Conservation (phyloP, 2,113 vertebrate species). For the Tamias sibiricus region DNA sequence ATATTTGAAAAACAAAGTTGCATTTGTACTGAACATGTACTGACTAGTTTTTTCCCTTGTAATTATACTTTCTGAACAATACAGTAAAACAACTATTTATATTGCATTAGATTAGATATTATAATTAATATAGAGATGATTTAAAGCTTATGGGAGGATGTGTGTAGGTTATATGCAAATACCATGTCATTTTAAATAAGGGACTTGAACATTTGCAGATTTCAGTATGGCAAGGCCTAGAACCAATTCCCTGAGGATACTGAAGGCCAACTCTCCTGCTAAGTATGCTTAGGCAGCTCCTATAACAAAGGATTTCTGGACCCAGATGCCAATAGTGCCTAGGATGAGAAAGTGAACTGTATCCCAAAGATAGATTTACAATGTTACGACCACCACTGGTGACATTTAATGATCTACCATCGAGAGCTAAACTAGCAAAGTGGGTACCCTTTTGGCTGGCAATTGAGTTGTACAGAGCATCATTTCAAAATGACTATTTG, state of each 20-base stretch:
- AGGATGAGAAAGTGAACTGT: background rate
- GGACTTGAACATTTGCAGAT: background rate
- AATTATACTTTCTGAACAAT: background rate
- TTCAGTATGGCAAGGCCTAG: background rate
- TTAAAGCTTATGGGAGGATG: background rate
- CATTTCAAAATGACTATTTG: conserved; percentile 14
- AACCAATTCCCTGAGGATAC: background rate
- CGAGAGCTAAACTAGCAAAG: background rate
- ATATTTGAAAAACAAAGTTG: background rate
- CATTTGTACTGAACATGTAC: background rate
- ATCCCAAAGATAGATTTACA: background rate
- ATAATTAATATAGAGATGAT: background rate
- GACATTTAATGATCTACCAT: background rate
- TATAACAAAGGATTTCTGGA: background rate
- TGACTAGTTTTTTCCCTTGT: background rate
- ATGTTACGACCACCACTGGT: background rate
- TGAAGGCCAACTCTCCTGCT: background rate
- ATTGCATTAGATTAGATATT: background rate
- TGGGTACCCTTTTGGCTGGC: background rate
- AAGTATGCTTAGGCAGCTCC: background rate
- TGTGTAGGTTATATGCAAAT: background rate
- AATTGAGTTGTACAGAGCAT: background rate
- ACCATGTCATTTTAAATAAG: background rate
- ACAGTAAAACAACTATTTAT: background rate
- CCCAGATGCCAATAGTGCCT: background rate